phyloP scores from a whole-genome alignment of 1,140 invertebrate species.

The Maniola jurtina region DNA sequence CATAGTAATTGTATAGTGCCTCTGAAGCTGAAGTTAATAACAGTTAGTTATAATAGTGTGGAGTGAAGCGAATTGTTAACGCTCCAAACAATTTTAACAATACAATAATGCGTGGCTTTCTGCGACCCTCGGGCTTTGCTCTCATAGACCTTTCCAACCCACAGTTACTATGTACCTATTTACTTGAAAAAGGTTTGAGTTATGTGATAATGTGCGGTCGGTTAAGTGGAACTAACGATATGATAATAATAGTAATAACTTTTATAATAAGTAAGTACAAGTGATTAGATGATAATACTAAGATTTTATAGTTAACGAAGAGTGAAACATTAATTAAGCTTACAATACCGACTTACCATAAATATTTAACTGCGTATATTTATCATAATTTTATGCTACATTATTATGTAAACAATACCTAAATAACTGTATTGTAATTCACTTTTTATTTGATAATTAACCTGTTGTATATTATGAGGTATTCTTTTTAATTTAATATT shows the following conservation, averaged over 20 bases:
- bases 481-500: too few relatives aligned
- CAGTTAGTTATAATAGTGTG: conserved; percentile 17
- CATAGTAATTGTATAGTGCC: conserved; percentile 14
- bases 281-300: too few relatives aligned
- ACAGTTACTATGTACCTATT: conserved; percentile 4
- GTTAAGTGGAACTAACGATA: conserved; percentile 5
- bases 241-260: background rate
- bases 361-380: too few relatives aligned
- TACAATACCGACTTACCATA: too few relatives aligned
- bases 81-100: conserved; percentile 62
- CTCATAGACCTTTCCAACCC: conserved; percentile 7
- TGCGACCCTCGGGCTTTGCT: conserved; percentile 42
- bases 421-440: too few relatives aligned
- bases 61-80: conserved; percentile 60
- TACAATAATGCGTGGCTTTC: conserved; percentile 48
- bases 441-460: too few relatives aligned
- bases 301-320: too few relatives aligned
- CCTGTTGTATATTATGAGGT: too few relatives aligned
- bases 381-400: too few relatives aligned
- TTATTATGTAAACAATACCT: too few relatives aligned
- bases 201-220: background rate
- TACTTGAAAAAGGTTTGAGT: conserved; percentile 9
- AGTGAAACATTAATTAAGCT: too few relatives aligned
- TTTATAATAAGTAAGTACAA: background rate
- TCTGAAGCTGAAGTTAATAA: background rate